Base-by-base conservation (phyloP, 1,140 invertebrate species). In the Amphibalanus amphitrite region DNA sequence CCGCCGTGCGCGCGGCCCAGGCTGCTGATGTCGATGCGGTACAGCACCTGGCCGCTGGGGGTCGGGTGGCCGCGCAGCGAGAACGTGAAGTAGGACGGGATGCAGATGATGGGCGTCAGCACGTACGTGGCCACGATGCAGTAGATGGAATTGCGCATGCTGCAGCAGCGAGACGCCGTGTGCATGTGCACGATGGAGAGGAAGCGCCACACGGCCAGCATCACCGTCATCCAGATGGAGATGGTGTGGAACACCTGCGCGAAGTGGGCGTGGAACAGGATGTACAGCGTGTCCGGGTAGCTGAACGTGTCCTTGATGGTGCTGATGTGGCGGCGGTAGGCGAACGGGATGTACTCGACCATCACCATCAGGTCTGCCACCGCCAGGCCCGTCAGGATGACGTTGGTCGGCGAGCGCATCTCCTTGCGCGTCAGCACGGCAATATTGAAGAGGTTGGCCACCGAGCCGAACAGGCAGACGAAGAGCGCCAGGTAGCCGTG, bases 381-480 rank as follows among this genome's bases (percentile, higher is more conserved):
- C 0, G 92, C 92, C 38, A 94, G 81, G 74, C 86, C 86, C 71
- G 90, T 87, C 0, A 95, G 83, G 47, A 94, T 90, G 71, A 87
- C 83, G 78, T 94, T 95, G 70, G 93, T 92, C 0, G 92, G 89
- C 0, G 89, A 87, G 8, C 86, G 84, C 84, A 94, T 88, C 73
- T 92, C 88, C 74, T 89, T 89, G 40, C 90, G 82, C 0, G 93
- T 95, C 29, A 97, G 79, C 0, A 97, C 91, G 1, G 90, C 86
- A 47, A 97, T 89, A 78, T 95, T 97, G 47, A 95, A 81, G 20
- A 91, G 81, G 78, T 97, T 97, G n/a, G 92, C 89, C 70, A 95
- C 81, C 59, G 89, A 89, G 28, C 94, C 93, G 75, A 95, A 91
- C 29, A 90, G 79, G 79, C 93, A 96, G 3, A 97, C 88, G 1